Base-by-base conservation (phyloP, 2,113 vertebrate species). In the Rafetus swinhoei region DNA sequence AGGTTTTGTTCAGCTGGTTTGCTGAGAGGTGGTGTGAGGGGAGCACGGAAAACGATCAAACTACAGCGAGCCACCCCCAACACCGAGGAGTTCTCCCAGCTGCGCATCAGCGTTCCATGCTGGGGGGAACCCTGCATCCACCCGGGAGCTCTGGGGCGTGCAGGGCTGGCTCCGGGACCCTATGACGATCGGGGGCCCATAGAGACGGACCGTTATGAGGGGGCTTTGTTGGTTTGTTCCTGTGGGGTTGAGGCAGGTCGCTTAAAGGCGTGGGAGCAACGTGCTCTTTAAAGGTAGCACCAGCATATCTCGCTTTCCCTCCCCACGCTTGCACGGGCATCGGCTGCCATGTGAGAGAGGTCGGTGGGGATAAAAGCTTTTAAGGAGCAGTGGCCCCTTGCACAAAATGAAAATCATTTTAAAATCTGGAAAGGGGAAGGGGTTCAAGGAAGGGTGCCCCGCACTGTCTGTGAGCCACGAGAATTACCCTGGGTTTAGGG, bases 351-450 rank as follows among this genome's bases (percentile, higher is more conserved):
- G 9, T 60, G 59, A 27, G 59, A 27, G 59, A 60, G 25, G 11
- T 60, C 25, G 59, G 59, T 25, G 59, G 25, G 59, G 7, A n/a
- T 69, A 59, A 72, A 72, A 72, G 8, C 27, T 0, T 0, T 0
- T 76, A 56, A 65, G 81, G 32, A 12, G 1, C 27, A 77, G 60
- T 22, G 0, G 1, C 81, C 93, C 39, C 54, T 80, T 69, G 27
- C 2, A 2, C 35, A 22, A 45, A 45, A 25, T 21, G 24, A 12
- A 39, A 22, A 76, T 45, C 72, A 39, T 45, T 45, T n/a, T 91
- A 4, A 83, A 76, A 69, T 65, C 82, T 74, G 90, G 60, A n/a
- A 53, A 39, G 39, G 29, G 74, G 15, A 22, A 79, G 14, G 19
- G 92, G 6, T 82, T 50, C 0, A 4, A 86, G 76, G 45, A 60